These are phyloP conservation scores for Octodonta nipae DNA, from an alignment of 2,888 invertebrate species.

Conservation along the genomic window DNA sequence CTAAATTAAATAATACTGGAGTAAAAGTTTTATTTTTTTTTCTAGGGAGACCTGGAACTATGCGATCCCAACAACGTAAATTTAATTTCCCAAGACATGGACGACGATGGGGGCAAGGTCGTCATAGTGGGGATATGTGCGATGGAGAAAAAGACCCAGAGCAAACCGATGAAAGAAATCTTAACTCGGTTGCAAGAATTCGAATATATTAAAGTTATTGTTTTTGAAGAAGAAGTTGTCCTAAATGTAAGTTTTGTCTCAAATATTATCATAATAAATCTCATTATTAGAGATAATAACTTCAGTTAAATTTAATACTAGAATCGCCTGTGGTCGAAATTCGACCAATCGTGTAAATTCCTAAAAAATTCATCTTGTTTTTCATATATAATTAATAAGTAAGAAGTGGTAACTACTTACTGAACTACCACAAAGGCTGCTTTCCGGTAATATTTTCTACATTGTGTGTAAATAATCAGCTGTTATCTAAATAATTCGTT, in stretches of 20 bases:
- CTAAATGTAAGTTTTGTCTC: constrained; percentile 50
- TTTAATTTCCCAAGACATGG: constrained; percentile 36
- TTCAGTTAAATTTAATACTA: too few relatives aligned
- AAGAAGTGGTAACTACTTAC: too few relatives aligned
- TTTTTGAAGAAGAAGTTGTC: constrained; percentile 93
- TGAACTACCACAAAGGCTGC: too few relatives aligned
- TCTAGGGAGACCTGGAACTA: constrained; percentile 64
- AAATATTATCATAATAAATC: too few relatives aligned
- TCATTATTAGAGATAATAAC: too few relatives aligned
- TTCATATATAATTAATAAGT: too few relatives aligned
- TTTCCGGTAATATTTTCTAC: too few relatives aligned
- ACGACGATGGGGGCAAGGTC: constrained; percentile 61
- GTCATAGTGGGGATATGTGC: constrained; percentile 98
- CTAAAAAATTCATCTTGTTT: too few relatives aligned
- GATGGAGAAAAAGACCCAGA: constrained; percentile 98
- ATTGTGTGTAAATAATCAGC: too few relatives aligned
- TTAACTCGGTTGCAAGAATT: constrained; percentile 89
- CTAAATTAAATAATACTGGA: too few relatives aligned
- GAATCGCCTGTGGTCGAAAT: not conserved
- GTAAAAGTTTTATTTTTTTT: too few relatives aligned
- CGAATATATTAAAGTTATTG: constrained; percentile 86
- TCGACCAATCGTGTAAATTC: not conserved
- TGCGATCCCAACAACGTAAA: constrained; percentile 46
- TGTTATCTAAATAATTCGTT: too few relatives aligned
- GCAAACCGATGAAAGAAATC: constrained; percentile 99